Evolutionary conservation across 53 echinoderm and acorn worm genomes (phyloP).

Genomic region (Henricia sp.): DNA sequence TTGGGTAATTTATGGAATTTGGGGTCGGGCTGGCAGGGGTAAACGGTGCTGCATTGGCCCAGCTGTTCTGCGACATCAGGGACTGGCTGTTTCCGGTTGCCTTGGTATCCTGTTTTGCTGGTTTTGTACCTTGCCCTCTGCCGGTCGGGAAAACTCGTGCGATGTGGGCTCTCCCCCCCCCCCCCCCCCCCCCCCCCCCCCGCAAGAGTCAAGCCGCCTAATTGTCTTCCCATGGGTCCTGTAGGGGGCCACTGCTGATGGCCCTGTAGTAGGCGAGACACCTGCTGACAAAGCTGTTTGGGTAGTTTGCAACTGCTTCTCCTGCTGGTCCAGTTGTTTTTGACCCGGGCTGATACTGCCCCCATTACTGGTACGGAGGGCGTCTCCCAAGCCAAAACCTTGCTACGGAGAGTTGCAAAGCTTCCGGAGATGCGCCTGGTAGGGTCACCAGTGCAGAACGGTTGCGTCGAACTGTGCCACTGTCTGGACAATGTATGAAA

Average conservation of each 20-base stretch:
- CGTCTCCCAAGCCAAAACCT: not conserved
- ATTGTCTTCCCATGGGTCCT: not conserved
- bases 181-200: not conserved
- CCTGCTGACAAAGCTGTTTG: not conserved
- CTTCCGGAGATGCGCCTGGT: too few relatives aligned
- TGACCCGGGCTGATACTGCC: not conserved
- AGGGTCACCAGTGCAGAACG: too few relatives aligned
- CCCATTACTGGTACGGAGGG: not conserved
- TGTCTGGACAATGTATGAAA: too few relatives aligned
- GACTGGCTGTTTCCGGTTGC: not conserved
- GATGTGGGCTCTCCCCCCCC: slow-evolving; percentile 15
- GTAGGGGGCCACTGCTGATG: not conserved
- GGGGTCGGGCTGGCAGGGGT: not conserved
- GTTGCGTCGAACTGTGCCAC: too few relatives aligned
- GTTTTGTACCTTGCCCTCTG: not conserved
- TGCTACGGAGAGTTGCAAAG: not conserved
- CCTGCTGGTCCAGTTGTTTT: slow-evolving; percentile 4
- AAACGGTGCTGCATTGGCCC: not conserved
- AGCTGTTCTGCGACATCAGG: not conserved
- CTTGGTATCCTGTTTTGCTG: not conserved
- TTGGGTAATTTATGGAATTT: slow-evolving; percentile 6
- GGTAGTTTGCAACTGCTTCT: not conserved
- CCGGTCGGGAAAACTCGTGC: not conserved
- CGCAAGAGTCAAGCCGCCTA: not conserved
- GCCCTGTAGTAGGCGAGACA: not conserved